Conservation (phyloP, 2,888 invertebrate species). For the Pachliopta kotzebuea region DNA sequence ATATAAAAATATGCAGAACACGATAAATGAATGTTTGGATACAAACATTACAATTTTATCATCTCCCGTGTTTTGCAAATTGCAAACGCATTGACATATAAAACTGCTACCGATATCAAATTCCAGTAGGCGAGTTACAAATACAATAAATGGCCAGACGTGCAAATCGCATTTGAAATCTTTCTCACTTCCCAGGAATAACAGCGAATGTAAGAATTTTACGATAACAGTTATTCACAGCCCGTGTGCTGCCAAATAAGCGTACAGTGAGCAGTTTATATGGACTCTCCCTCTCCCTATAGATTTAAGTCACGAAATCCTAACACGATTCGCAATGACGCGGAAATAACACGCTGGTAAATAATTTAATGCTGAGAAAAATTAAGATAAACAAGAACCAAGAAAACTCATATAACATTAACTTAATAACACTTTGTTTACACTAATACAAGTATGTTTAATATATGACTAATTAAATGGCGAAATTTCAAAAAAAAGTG, state of each 20-base stretch:
- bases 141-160: neutral
- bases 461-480: no score
- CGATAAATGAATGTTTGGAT: neutral
- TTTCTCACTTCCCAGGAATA: constrained; percentile 47
- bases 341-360: neutral
- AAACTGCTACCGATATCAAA: neutral
- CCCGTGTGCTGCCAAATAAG: constrained; percentile 69
- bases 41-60: neutral
- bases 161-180: constrained; percentile 36
- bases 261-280: constrained; percentile 44
- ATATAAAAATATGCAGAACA: no score
- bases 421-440: neutral
- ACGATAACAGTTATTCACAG: constrained; percentile 63
- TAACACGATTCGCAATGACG: constrained; percentile 6
- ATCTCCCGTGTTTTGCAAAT: neutral
- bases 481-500: no score
- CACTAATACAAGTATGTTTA: no score
- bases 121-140: neutral
- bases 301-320: constrained; percentile 52
- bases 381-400: neutral
- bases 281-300: constrained; percentile 56
- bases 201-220: constrained; percentile 48
- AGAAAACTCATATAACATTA: neutral
- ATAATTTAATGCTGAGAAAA: neutral
- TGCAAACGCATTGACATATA: neutral